Percentiles rank a stretch among this genome's conserved stretches.
Evolutionary conservation across 2,888 invertebrate species (phyloP).

Genomic region (Tiliacea citrago): DNA sequence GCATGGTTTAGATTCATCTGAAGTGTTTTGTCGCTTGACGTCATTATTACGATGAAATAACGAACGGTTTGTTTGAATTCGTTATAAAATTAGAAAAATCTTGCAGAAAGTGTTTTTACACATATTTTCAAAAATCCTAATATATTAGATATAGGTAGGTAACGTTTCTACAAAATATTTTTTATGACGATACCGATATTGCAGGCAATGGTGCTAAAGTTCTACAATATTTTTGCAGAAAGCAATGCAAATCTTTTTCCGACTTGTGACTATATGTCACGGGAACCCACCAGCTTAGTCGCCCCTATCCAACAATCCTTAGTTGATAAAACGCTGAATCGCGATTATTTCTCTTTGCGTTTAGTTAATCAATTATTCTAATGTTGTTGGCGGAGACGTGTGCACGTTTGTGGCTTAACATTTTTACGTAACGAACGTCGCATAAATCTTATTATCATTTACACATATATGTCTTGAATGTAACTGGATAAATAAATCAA

Average conservation of each 20-base stretch:
- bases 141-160: no score
- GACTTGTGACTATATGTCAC: background rate
- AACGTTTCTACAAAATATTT: background rate
- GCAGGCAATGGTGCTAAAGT: background rate
- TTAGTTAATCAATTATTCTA: slow-evolving; percentile 90
- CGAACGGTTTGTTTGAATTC: background rate
- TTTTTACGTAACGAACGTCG: slow-evolving; percentile 74
- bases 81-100: background rate
- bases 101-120: background rate
- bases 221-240: no score
- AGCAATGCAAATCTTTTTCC: no score
- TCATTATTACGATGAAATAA: background rate
- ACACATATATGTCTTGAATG: slow-evolving; percentile 25
- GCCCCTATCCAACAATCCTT: slow-evolving; percentile 69
- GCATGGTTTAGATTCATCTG: slow-evolving; percentile 60
- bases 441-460: slow-evolving; percentile 62
- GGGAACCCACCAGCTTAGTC: slow-evolving; percentile 24
- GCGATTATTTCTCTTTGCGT: slow-evolving; percentile 89
- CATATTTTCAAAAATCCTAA: background rate
- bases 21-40: slow-evolving; percentile 11
- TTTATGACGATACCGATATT: background rate
- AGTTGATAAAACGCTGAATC: slow-evolving; percentile 86
- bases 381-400: slow-evolving; percentile 87
- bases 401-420: slow-evolving; percentile 75
- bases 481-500: slow-evolving; percentile 28